These are phyloP conservation scores for Tor tambroides DNA, from an alignment of 2,113 vertebrate genomes.

Conservation along the genomic window DNA sequence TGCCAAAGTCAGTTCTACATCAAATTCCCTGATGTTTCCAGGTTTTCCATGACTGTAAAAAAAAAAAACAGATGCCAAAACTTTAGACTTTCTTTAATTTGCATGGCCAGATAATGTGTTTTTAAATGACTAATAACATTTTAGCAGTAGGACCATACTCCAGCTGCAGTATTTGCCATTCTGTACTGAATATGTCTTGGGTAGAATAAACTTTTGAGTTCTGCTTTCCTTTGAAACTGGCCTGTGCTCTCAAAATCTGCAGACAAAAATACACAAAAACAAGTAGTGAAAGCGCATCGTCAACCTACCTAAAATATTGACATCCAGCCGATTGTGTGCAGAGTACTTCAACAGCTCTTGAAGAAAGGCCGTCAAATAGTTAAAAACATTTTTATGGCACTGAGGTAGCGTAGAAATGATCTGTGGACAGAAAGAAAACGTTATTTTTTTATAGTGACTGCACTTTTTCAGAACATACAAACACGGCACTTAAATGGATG, in stretches of 20 bases:
- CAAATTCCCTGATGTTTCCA: neutral
- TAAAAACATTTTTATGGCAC: conserved; percentile 92
- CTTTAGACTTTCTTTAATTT: neutral
- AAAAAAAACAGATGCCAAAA: neutral
- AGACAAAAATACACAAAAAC: conserved; percentile 44
- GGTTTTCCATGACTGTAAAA: neutral
- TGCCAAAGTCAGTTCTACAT: neutral
- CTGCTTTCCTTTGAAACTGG: conserved; percentile 34
- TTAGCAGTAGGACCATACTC: neutral
- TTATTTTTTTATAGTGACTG: no score
- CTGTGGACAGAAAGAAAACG: conserved; percentile 68
- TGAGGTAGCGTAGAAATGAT: conserved; percentile 83
- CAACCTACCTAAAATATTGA: conserved; percentile 86
- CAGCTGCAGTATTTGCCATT: neutral
- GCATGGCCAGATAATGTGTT: neutral
- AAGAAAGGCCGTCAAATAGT: conserved; percentile 90
- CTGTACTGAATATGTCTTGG: neutral
- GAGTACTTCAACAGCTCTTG: conserved; percentile 89
- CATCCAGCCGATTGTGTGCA: conserved; percentile 86
- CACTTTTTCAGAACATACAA: no score
- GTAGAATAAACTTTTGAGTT: neutral
- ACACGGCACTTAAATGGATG: neutral
- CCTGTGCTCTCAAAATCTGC: conserved; percentile 10
- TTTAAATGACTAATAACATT: neutral
- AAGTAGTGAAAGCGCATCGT: conserved; percentile 43